Conservation (phyloP, 1,140 invertebrate genomes). For the Neuroterus valhalla region DNA sequence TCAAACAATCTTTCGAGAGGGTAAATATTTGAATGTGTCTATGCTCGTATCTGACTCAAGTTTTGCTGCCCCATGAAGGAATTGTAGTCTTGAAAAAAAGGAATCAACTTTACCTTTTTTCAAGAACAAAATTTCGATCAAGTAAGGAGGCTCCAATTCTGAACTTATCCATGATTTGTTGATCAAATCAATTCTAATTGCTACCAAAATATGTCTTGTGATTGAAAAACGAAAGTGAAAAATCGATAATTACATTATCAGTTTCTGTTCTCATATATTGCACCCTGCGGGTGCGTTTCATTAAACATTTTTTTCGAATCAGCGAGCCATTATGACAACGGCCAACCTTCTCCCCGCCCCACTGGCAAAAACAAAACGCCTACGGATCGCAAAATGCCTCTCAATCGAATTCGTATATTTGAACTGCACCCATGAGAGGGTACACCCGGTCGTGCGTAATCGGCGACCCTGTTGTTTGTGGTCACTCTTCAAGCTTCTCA, state of each 20-base stretch:
- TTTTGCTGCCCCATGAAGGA: no score
- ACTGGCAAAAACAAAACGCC: slow-evolving; percentile 74
- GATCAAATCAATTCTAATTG: neutral
- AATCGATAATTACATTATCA: slow-evolving; percentile 16
- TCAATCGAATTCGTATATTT: slow-evolving; percentile 61
- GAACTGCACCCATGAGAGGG: slow-evolving; percentile 53
- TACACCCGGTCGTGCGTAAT: slow-evolving; percentile 65
- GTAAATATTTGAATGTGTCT: slow-evolving; percentile 71
- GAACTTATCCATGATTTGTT: no score
- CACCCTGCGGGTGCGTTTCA: slow-evolving; percentile 17
- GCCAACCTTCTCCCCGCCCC: slow-evolving; percentile 71
- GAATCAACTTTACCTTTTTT: no score
- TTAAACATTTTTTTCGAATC: slow-evolving; percentile 67
- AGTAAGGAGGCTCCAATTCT: no score
- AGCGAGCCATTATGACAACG: slow-evolving; percentile 72
- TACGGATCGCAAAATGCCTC: slow-evolving; percentile 66
- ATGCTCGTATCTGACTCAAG: neutral
- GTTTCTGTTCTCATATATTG: slow-evolving; percentile 14
- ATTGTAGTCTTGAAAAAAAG: no score
- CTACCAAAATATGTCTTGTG: slow-evolving; percentile 32
- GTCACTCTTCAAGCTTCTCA: slow-evolving; percentile 63
- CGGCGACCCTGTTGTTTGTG: slow-evolving; percentile 71
- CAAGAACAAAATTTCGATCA: no score
- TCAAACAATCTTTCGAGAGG: slow-evolving; percentile 67
- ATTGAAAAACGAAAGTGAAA: neutral